A percentile compares a stretch with the other conserved stretches of the same genome.
Conservation (phyloP, 2,888 invertebrate genomes). For the Acleris laterana region DNA sequence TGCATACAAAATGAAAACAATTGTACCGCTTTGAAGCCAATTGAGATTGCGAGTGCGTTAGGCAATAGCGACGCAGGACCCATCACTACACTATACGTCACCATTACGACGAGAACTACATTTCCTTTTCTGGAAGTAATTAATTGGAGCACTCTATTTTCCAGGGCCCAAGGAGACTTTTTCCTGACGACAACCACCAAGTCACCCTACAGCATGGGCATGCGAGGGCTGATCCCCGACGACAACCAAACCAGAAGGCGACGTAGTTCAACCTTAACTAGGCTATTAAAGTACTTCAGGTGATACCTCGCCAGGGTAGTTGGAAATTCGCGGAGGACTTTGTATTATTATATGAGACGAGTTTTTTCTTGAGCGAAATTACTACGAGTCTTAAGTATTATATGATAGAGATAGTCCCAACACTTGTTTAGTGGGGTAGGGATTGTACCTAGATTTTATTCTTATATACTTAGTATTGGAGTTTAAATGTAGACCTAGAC, state of each 20-base stretch:
- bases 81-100: too few relatives aligned
- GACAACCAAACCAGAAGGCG: slow-evolving; percentile 44
- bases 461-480: too few relatives aligned
- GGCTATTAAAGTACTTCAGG: slow-evolving; percentile 53
- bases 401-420: too few relatives aligned
- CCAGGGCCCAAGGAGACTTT: slow-evolving; percentile 70
- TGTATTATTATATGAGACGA: slow-evolving; percentile 23
- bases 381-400: neutral
- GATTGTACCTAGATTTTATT: too few relatives aligned
- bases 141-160: slow-evolving; percentile 35
- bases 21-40: too few relatives aligned
- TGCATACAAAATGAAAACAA: too few relatives aligned
- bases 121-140: too few relatives aligned
- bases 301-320: slow-evolving; percentile 45
- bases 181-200: slow-evolving; percentile 63
- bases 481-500: too few relatives aligned
- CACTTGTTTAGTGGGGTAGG: too few relatives aligned
- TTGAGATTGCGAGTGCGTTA: too few relatives aligned
- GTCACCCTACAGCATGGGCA: slow-evolving; percentile 59
- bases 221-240: slow-evolving; percentile 55
- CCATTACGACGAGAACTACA: too few relatives aligned
- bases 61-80: too few relatives aligned
- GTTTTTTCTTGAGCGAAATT: slow-evolving; percentile 14
- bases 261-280: slow-evolving; percentile 47
- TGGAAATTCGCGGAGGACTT: slow-evolving; percentile 36